Conservation (phyloP, 1,140 invertebrate genomes). For the Hermetia illucens region DNA sequence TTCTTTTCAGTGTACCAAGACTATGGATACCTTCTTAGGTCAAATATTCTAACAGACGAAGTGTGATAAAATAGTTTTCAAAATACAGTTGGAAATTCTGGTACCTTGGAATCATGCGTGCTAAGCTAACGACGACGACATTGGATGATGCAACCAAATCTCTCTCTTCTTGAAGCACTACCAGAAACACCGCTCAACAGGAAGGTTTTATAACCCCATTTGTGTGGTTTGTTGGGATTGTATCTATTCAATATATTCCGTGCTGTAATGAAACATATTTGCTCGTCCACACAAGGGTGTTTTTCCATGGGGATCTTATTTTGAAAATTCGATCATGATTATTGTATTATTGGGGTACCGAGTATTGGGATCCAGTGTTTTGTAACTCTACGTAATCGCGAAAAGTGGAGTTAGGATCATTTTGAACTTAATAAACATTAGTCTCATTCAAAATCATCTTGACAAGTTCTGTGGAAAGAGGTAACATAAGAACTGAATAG, state of each 20-base stretch:
- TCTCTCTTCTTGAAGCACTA: too few species aligned
- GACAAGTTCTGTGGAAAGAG: too few species aligned
- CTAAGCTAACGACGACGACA: slow-evolving; percentile 7
- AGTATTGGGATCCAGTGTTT: too few species aligned
- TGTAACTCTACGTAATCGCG: too few species aligned
- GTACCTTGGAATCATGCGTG: slow-evolving; percentile 6
- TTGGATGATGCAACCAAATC: slow-evolving; percentile 8
- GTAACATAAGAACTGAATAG: too few species aligned
- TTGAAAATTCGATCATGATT: slow-evolving; percentile 13
- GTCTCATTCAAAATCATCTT: too few species aligned
- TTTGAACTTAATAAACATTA: too few species aligned
- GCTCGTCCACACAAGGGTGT: slow-evolving; percentile 15
- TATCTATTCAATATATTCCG: slow-evolving; percentile 13
- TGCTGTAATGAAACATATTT: slow-evolving; percentile 20
- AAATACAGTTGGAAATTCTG: slow-evolving; percentile 10
- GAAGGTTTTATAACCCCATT: slow-evolving; percentile 9
- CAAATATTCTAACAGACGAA: slow-evolving; percentile 7
- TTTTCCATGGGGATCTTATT: slow-evolving; percentile 14
- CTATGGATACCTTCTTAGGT: slow-evolving; percentile 6
- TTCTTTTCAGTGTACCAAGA: slow-evolving; percentile 6
- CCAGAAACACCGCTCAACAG: too few species aligned
- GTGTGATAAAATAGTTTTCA: slow-evolving; percentile 8
- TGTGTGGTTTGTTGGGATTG: slow-evolving; percentile 14
- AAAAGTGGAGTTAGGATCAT: too few species aligned
- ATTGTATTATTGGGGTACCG: too few species aligned